Conservation (phyloP, 2,888 invertebrate species). For the Epinotia nisella region DNA sequence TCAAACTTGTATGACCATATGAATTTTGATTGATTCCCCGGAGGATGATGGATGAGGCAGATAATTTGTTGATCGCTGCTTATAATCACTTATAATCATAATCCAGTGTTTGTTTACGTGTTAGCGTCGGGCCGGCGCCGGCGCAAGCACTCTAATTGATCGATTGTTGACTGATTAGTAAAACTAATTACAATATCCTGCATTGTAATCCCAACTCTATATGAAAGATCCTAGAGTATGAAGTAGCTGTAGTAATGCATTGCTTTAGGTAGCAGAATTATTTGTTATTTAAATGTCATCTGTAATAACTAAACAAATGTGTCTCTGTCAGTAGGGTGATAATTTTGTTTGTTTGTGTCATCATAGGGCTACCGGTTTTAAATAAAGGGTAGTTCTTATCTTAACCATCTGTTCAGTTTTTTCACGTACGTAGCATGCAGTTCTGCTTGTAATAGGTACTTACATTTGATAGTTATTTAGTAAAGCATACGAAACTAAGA, state of each 20-base stretch:
- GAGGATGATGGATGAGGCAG: constrained; percentile 64
- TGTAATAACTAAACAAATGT: constrained; percentile 31
- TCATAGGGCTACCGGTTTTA: constrained; percentile 30
- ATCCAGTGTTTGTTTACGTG: constrained; percentile 70
- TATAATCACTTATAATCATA: constrained; percentile 66
- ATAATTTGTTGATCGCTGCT: constrained; percentile 59
- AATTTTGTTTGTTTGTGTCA: constrained; percentile 32
- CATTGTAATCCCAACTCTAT: not conserved
- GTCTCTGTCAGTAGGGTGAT: constrained; percentile 26
- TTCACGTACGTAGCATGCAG: not conserved
- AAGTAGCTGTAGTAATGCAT: not conserved
- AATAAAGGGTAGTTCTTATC: constrained; percentile 24
- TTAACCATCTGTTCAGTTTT: constrained; percentile 21
- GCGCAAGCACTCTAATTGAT: constrained; percentile 63
- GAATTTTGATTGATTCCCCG: constrained; percentile 27
- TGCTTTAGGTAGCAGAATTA: not conserved
- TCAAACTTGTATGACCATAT: constrained; percentile 22
- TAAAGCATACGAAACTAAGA: too few relatives aligned
- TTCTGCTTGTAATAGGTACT: too few relatives aligned
- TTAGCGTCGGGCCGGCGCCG: constrained; percentile 57
- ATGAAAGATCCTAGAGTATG: not conserved
- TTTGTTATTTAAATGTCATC: constrained; percentile 38
- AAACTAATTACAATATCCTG: constrained; percentile 4
- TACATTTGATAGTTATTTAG: not conserved
- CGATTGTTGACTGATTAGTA: constrained; percentile 46